Evolutionary conservation across 2,113 vertebrate species (phyloP).

Genomic region (Hippocampus mohnikei): DNA sequence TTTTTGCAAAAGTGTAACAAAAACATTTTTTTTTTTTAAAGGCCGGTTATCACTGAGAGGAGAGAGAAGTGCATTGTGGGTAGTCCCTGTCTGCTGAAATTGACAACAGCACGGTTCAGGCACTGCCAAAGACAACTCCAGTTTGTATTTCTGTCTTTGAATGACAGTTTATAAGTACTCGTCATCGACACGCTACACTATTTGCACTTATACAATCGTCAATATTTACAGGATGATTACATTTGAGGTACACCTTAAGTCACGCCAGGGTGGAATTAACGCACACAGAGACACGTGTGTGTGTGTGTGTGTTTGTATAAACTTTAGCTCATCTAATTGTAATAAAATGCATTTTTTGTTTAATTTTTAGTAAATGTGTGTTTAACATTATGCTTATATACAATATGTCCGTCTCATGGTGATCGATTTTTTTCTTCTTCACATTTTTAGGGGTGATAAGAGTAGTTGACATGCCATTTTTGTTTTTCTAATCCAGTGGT

Average conservation of each 20-base stretch:
- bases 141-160: slow-evolving; percentile 15
- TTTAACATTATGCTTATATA: background rate
- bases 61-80: slow-evolving; percentile 25
- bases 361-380: background rate
- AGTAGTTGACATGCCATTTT: background rate
- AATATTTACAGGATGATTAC: slow-evolving; percentile 64
- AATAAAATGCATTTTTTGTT: background rate
- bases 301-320: too few relatives aligned
- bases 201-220: slow-evolving; percentile 9
- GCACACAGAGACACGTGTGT: too few relatives aligned
- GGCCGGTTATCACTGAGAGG: slow-evolving; percentile 30
- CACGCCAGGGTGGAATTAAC: slow-evolving; percentile 19
- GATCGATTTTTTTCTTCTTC: background rate
- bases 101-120: slow-evolving; percentile 58
- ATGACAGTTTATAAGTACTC: slow-evolving; percentile 66
- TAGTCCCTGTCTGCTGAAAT: background rate
- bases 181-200: slow-evolving; percentile 58
- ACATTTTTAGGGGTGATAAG: background rate
- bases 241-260: slow-evolving; percentile 48
- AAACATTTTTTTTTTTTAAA: background rate
- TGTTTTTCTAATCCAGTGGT: background rate
- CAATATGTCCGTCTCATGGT: background rate
- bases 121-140: slow-evolving; percentile 40
- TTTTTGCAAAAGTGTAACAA: background rate
- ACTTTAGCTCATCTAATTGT: background rate